Evolutionary conservation across 2,113 vertebrate genomes (phyloP).

Genomic region (Elephantulus edwardii): DNA sequence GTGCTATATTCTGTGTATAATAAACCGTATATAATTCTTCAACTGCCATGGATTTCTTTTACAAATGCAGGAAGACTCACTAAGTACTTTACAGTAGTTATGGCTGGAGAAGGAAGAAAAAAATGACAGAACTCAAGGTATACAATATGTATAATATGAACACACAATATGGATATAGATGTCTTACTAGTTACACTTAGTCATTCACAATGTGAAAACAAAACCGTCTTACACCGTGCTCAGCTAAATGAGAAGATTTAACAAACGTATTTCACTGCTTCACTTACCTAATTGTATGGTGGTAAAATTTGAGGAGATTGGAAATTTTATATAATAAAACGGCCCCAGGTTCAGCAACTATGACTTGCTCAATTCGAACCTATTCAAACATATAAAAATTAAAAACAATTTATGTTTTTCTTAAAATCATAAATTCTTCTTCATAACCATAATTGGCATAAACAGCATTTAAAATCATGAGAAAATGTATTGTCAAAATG

Average conservation of each 20-base stretch:
- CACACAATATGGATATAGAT: not conserved
- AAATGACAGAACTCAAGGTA: not conserved
- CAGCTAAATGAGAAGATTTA: not conserved
- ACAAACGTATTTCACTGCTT: not conserved
- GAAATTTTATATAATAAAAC: constrained; percentile 98
- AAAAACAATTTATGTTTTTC: too few species aligned
- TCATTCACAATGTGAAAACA: not conserved
- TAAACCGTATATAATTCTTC: not conserved
- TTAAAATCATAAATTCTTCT: constrained; percentile 28
- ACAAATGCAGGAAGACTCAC: not conserved
- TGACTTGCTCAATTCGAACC: constrained; percentile 98
- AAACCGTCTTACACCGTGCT: not conserved
- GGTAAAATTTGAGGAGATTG: constrained; percentile 98
- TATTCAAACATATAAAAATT: constrained; percentile 76
- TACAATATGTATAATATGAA: not conserved
- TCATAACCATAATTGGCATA: constrained; percentile 2
- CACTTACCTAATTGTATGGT: constrained; percentile 96
- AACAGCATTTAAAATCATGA: not conserved
- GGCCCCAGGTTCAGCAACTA: constrained; percentile 96
- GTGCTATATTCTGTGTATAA: not conserved
- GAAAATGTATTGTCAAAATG: not conserved
- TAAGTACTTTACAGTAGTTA: not conserved
- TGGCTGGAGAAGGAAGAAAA: not conserved
- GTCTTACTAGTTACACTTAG: not conserved
- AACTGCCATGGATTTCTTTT: not conserved